Conservation (phyloP, 2,113 vertebrate species). For the Nothoprocta pentlandii region DNA sequence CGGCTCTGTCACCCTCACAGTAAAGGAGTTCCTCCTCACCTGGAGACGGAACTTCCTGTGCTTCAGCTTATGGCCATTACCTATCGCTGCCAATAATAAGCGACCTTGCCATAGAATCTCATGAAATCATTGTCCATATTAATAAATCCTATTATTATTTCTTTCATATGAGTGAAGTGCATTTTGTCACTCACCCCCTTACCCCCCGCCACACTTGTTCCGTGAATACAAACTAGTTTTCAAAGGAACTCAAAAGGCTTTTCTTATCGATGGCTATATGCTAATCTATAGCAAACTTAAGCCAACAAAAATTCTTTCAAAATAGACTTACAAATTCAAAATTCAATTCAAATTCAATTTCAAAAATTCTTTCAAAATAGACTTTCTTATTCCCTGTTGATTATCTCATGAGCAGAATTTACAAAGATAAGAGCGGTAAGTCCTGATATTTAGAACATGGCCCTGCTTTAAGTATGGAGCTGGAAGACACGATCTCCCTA, state of each 20-base stretch:
- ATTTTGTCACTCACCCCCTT: too few species aligned
- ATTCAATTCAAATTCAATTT: too few species aligned
- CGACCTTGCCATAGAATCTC: too few species aligned
- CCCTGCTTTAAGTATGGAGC: background rate
- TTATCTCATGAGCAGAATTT: background rate
- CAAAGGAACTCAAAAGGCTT: background rate
- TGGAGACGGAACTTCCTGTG: too few species aligned
- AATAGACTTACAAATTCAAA: background rate
- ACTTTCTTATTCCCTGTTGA: background rate
- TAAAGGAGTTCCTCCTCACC: too few species aligned
- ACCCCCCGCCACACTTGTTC: too few species aligned
- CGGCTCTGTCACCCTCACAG: too few species aligned
- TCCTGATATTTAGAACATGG: background rate
- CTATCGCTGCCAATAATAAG: too few species aligned
- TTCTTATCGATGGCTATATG: background rate
- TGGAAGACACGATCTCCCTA: background rate
- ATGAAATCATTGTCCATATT: too few species aligned
- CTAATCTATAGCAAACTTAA: background rate
- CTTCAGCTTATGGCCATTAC: too few species aligned
- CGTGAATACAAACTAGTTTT: background rate
- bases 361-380: constrained; percentile 19
- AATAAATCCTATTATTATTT: too few species aligned
- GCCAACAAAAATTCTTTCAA: background rate
- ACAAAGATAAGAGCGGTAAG: background rate
- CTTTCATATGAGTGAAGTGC: too few species aligned